These are phyloP conservation scores for Mantis religiosa DNA, from an alignment of 2,888 invertebrate species.

Conservation along the genomic window DNA sequence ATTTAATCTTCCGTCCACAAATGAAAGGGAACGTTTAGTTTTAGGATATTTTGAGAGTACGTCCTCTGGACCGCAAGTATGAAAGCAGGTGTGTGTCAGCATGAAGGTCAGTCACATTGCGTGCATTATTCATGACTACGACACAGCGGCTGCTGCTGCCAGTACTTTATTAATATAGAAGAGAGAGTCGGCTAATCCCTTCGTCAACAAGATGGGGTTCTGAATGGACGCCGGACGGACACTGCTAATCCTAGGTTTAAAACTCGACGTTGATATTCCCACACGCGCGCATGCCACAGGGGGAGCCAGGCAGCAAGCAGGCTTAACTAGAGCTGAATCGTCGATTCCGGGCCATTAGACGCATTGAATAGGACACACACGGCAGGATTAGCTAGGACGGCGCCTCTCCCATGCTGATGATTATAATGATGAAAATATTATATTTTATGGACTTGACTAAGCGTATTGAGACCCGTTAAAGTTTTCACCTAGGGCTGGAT, in stretches of 20 bases:
- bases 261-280: slow-evolving; percentile 1
- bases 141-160: neutral
- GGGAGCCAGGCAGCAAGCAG: neutral
- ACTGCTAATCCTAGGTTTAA: slow-evolving; percentile 12
- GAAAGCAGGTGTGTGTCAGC: neutral
- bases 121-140: slow-evolving; percentile 2
- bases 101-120: neutral
- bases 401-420: neutral
- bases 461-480: neutral
- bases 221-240: neutral
- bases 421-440: neutral
- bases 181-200: neutral
- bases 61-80: neutral
- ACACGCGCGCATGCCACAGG: neutral
- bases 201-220: slow-evolving; percentile 6
- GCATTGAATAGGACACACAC: slow-evolving; percentile 9
- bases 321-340: slow-evolving; percentile 12
- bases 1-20: no score
- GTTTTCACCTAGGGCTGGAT: neutral
- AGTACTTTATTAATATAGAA: slow-evolving; percentile 12
- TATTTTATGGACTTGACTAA: neutral
- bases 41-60: no score
- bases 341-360: slow-evolving; percentile 24
- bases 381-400: neutral
- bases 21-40: no score